Evolutionary conservation across 2,113 vertebrate species (phyloP).

Genomic region (Macroglossus sobrinus): DNA sequence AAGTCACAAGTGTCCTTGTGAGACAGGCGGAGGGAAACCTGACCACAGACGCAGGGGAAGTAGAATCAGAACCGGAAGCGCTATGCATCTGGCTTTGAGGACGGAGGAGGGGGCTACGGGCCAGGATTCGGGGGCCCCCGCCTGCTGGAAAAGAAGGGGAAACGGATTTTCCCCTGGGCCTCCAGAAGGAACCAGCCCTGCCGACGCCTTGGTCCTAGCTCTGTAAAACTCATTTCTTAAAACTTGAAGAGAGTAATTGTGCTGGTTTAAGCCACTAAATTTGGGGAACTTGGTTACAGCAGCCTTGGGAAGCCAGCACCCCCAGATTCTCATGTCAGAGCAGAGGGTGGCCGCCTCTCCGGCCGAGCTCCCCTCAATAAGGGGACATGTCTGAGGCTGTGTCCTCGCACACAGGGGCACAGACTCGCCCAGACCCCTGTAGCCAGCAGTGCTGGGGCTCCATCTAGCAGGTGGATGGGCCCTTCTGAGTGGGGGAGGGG

Average conservation of each 20-base stretch:
- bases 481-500: neutral
- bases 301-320: neutral
- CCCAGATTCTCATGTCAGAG: rapidly evolving
- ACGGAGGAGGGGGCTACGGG: neutral
- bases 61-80: neutral
- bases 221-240: neutral
- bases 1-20: neutral
- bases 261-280: neutral
- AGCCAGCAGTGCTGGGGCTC: neutral
- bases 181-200: neutral
- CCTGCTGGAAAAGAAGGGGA: neutral
- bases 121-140: neutral
- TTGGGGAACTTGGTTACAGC: neutral
- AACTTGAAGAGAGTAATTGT: neutral
- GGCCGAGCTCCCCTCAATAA: too few relatives aligned
- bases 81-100: neutral
- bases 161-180: rapidly evolving
- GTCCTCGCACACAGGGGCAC: neutral
- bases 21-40: neutral
- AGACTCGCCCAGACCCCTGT: neutral
- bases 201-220: neutral
- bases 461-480: neutral
- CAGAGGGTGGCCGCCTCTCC: rapidly evolving
- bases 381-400: neutral
- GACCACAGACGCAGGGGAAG: neutral